These are phyloP conservation scores for Chloropsis hardwickii DNA, from an alignment of 2,113 vertebrate genomes.

Conservation along the genomic window DNA sequence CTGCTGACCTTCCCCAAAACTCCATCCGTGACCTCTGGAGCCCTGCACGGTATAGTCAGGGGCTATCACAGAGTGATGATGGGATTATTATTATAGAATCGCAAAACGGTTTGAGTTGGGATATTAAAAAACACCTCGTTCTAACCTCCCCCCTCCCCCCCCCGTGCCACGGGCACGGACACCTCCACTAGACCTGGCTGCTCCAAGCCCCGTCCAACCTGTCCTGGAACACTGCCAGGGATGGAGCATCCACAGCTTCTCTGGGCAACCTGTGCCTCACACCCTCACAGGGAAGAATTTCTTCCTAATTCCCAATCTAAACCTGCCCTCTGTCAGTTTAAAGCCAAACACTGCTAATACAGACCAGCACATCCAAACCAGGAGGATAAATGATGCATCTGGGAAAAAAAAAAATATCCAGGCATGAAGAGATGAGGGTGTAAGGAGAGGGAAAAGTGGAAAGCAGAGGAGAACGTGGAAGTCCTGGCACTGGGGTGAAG, in stretches of 20 bases:
- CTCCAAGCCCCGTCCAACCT: accelerated
- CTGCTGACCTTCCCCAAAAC: background rate
- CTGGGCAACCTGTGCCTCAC: background rate
- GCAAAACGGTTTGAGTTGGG: background rate
- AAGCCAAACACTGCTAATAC: background rate
- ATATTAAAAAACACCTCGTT: background rate
- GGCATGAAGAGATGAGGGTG: background rate
- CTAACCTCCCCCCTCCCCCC: too few relatives aligned
- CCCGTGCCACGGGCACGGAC: background rate
- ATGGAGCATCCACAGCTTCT: background rate
- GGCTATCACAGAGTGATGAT: background rate
- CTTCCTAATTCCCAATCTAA: background rate
- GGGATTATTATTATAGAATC: background rate
- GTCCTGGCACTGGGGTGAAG: background rate
- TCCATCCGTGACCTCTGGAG: background rate
- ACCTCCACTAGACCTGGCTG: accelerated
- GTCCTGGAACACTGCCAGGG: background rate
- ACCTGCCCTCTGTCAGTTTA: background rate
- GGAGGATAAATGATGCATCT: background rate
- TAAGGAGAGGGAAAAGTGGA: background rate
- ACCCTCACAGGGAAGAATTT: background rate
- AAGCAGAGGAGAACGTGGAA: background rate
- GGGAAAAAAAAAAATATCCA: background rate
- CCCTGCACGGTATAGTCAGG: background rate
- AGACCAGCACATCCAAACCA: background rate